These are phyloP conservation scores for Bugula neritina DNA, from an alignment of 2,888 invertebrate genomes.

Conservation along the genomic window DNA sequence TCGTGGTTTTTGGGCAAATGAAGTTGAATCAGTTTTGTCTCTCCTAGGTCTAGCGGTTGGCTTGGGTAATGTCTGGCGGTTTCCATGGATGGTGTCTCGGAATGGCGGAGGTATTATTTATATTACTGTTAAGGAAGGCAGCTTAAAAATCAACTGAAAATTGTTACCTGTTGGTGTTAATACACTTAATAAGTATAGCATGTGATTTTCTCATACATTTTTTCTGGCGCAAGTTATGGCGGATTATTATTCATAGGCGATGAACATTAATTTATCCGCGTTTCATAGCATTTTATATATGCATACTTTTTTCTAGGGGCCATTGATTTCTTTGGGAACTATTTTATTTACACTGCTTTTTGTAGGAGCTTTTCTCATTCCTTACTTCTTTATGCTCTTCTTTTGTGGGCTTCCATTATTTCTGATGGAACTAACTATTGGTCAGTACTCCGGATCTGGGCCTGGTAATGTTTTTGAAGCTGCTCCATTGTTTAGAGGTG, in stretches of 20 bases:
- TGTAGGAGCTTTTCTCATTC: conserved; percentile 26
- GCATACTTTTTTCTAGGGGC: too few species aligned
- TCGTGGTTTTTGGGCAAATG: conserved; percentile 18
- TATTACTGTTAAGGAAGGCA: too few species aligned
- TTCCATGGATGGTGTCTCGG: conserved; percentile 14
- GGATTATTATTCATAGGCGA: too few species aligned
- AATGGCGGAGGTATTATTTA: conserved; percentile 22
- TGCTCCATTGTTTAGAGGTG: conserved; percentile 27
- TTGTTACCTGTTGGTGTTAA: too few species aligned
- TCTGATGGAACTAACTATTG: conserved; percentile 14
- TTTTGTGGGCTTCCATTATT: conserved; percentile 25
- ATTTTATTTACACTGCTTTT: too few species aligned
- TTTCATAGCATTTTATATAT: too few species aligned
- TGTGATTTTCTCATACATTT: too few species aligned
- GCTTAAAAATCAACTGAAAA: too few species aligned
- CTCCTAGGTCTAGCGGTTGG: conserved; percentile 18
- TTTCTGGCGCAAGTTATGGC: too few species aligned
- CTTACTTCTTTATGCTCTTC: conserved; percentile 25
- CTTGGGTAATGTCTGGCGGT: conserved; percentile 6
- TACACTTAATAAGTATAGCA: too few species aligned
- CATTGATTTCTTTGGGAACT: too few species aligned
- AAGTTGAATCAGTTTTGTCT: conserved; percentile 10
- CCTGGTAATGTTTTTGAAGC: conserved; percentile 6
- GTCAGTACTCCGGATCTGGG: conserved; percentile 24
- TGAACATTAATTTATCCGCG: too few species aligned